Percentiles rank a stretch among this genome's conserved stretches.
These are phyloP conservation scores for Lethenteron reissneri DNA, from an alignment of 2,113 vertebrate species.

Conservation along the genomic window DNA sequence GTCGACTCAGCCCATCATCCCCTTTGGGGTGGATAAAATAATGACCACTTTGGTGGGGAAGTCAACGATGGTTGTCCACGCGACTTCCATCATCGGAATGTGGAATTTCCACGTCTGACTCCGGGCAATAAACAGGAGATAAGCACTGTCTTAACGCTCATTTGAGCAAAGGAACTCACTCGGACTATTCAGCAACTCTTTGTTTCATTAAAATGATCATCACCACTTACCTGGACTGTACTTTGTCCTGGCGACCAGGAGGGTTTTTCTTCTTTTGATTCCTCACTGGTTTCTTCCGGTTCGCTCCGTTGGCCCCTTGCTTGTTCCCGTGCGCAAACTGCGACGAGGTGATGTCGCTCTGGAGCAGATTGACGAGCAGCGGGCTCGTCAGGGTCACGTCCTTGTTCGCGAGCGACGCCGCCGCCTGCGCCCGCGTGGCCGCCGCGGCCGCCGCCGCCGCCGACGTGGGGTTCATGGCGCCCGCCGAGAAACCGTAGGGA, in stretches of 20 bases:
- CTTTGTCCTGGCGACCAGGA: conserved; percentile 42
- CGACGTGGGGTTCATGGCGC: too few species aligned
- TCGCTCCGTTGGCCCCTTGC: conserved; percentile 54
- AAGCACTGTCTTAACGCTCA: too few species aligned
- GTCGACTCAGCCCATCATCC: too few species aligned
- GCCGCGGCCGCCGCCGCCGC: background rate
- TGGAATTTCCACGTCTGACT: too few species aligned
- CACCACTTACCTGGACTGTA: conserved; percentile 54
- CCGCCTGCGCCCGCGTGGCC: conserved; percentile 46
- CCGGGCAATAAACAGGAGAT: too few species aligned
- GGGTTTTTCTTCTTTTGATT: conserved; percentile 66
- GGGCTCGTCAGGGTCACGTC: conserved; percentile 90
- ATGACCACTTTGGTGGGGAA: too few species aligned
- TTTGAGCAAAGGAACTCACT: conserved; percentile 9
- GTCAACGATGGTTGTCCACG: too few species aligned
- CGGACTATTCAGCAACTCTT: too few species aligned
- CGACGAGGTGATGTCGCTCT: conserved; percentile 87
- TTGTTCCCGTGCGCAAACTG: conserved; percentile 91
- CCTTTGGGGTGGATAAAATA: too few species aligned
- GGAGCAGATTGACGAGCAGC: conserved; percentile 75
- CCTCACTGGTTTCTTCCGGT: conserved; percentile 89
- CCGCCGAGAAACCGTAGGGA: too few species aligned
- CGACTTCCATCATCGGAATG: too few species aligned
- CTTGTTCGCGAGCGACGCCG: conserved; percentile 69
- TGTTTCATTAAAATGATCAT: too few species aligned